Evolutionary conservation across 2,888 invertebrate species (phyloP), one percentile per base, ranked within the genome.

Genomic region (Troglohyphantes excavatus): DNA sequence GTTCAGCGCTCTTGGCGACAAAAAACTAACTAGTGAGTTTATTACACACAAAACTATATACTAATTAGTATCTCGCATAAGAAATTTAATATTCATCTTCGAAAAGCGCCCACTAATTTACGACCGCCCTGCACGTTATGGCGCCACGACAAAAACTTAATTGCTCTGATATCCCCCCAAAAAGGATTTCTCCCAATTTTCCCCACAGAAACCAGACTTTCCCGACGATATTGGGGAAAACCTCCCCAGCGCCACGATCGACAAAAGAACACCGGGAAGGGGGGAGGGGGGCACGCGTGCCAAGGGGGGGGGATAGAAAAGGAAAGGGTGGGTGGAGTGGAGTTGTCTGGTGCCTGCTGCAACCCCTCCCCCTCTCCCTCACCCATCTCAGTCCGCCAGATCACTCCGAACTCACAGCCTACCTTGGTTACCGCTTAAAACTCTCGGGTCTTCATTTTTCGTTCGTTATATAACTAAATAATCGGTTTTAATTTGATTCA

Each of bases 301-400:
- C 23, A 21, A 46, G 33, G 59, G 70, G 84, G 27, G 33, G 67
- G 67, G 68, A 39, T 21, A 21, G 78, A n/a, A 27, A 72, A n/a
- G 46, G 67, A 67, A 33, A 46, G 67, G 75, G 65, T 43, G 29
- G 73, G 53, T 53, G 21, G 83, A 75, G 73, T 21, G 13, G 53
- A 63, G 84, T 59, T 39, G 65, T 84, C 75, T 84, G 84, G 67
- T 88, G 73, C 81, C 87, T 79, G 82, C 67, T 68, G 53, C 53
- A 53, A 17, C 53, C 13, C 13, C 53, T n/a, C 53, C 53, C 53
- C 53, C n/a, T n/a, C 53, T 53, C 53, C n/a, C 53, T 39, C 39
- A n/a, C 39, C 39, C 39, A 53, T 53, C 79, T 29, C 46, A 43
- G 81, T 29, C 63, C 81, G 75, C 46, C 72, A 87, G 70, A 27